These are phyloP conservation scores for Oreochromis grahami DNA, from an alignment of 2,797 vertebrate genomes.

Conservation along the genomic window DNA sequence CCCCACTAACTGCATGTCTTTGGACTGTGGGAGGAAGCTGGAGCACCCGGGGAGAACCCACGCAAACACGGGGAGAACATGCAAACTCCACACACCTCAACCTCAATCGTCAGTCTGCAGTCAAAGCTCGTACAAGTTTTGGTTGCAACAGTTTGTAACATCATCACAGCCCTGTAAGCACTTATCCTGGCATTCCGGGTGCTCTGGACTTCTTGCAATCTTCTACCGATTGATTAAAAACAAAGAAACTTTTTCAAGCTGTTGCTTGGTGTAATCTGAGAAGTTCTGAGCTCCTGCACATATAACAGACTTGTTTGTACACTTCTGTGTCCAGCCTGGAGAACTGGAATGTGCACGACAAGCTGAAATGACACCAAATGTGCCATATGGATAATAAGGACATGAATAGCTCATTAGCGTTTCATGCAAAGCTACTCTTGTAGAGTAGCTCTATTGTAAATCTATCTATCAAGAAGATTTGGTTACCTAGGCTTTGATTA, in stretches of 20 bases:
- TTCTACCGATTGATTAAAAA: not conserved
- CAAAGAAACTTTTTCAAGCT: not conserved
- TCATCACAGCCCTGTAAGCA: not conserved
- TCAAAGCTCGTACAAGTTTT: not conserved
- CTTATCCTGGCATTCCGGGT: not conserved
- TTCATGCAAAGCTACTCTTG: not conserved
- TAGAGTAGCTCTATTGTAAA: not conserved
- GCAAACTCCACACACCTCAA: not conserved
- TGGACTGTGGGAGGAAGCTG: accelerated
- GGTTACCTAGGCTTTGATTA: not conserved
- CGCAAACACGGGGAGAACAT: not conserved
- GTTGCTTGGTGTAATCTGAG: not conserved
- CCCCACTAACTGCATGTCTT: not conserved
- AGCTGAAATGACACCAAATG: not conserved
- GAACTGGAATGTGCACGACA: not conserved
- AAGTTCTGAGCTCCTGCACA: accelerated
- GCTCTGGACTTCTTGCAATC: accelerated
- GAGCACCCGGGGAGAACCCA: accelerated
- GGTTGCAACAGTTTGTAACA: not conserved
- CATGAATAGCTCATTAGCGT: accelerated
- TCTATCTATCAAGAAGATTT: not conserved
- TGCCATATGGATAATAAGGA: not conserved
- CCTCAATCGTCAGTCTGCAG: accelerated
- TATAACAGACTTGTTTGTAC: not conserved
- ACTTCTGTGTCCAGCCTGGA: accelerated